Conservation (phyloP, 2,113 vertebrate genomes). For the Alosa alosa region DNA sequence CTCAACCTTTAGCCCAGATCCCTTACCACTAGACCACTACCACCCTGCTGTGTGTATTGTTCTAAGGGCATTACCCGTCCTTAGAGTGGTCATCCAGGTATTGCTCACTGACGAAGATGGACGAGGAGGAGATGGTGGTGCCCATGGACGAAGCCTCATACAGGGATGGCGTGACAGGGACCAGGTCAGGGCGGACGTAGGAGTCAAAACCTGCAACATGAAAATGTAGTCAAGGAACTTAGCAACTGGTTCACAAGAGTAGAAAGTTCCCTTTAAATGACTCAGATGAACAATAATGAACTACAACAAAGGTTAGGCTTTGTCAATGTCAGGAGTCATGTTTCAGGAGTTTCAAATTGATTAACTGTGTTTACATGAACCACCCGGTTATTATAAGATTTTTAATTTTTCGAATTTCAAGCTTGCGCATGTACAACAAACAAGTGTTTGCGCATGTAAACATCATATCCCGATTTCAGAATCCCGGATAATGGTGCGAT, state of each 20-base stretch:
- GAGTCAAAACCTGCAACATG: constrained; percentile 73
- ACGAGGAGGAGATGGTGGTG: constrained; percentile 87
- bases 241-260: neutral
- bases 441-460: no score
- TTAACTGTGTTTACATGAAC: no score
- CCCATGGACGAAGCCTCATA: constrained; percentile 87
- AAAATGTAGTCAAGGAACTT: neutral
- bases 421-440: no score
- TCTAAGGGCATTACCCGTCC: constrained; percentile 70
- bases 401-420: no score
- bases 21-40: no score
- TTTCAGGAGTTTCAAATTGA: no score
- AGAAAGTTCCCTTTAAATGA: neutral
- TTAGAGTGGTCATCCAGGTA: constrained; percentile 72
- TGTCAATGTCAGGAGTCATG: neutral
- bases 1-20: no score
- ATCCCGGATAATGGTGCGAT: no score
- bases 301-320: neutral
- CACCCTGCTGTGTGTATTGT: constrained; percentile 2
- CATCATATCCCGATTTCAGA: no score
- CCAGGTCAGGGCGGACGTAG: constrained; percentile 79
- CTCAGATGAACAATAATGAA: neutral
- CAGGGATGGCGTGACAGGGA: constrained; percentile 78
- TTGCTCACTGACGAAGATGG: constrained; percentile 76
- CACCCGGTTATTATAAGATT: no score